Evolutionary conservation across 2,888 invertebrate genomes (phyloP), one percentile per base, ranked within the genome.

Genomic region (Cheilosia impressa): DNA sequence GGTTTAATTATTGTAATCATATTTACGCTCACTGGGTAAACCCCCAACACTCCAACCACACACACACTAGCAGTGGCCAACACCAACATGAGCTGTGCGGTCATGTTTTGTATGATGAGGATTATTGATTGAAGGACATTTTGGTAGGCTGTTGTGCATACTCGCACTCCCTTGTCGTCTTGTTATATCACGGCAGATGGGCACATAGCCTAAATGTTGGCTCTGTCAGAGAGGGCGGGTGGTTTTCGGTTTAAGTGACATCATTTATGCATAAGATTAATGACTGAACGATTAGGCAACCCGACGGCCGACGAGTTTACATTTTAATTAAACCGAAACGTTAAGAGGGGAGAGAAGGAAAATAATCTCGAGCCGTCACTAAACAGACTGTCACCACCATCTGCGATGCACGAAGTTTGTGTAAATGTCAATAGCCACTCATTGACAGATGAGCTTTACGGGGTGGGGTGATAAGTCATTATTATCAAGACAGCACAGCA

Each of bases 231-330:
- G 17, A 19, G 50, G 19, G 10, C 22, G 53, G 69, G 19, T 75
- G 53, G 66, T 27, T 72, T 81, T 72, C 62, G 72, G 81, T 72
- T 78, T 77, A 68, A 77, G 72, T 80, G 68, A 85, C 85, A 85
- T 85, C 85, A 85, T 85, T 85, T 85, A 85, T 85, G 85, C 81
- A 85, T 85, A 81, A 85, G 76, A 81, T 85, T 85, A 85, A 85
- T 81, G 85, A 81, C 85, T 81, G 52, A 68, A 80, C 81, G 72
- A 85, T 85, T 85, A 85, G 85, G 76, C 85, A 76, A 50, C n/a
- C n/a, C n/a, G n/a, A n/a, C n/a, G n/a, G 38, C 72, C 85, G 77
- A 81, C 68, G 72, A 81, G 81, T 58, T 85, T 85, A 85, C 85
- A 85, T 81, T 85, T 85, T 85, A 85, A 85, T 85, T 85, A 80